A percentile compares a stretch with the other conserved stretches of the same genome.
Conservation (phyloP, 92 coral and sea anemone species). For the Heliopora coerulea region DNA sequence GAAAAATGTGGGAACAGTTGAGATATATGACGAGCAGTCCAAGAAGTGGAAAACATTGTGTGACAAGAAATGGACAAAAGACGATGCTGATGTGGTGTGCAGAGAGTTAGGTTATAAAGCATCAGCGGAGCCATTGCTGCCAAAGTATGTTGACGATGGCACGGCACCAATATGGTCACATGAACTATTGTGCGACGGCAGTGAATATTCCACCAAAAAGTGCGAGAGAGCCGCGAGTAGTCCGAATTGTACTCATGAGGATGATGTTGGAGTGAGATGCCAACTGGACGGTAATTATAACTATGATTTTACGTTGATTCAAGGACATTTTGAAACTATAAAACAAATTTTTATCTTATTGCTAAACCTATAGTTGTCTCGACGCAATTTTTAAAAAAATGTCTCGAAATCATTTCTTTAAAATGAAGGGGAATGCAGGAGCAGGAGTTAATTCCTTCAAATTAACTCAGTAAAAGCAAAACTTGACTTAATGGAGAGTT, state of each 20-base stretch:
- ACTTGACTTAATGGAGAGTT: too few relatives aligned
- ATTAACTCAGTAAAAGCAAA: too few relatives aligned
- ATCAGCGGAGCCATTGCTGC: background rate
- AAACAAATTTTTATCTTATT: too few relatives aligned
- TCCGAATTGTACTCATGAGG: background rate
- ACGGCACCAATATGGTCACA: too few relatives aligned
- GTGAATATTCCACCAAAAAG: background rate
- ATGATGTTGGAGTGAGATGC: conserved; percentile 18
- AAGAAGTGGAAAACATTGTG: background rate
- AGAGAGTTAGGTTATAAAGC: background rate
- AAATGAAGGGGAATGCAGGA: too few relatives aligned
- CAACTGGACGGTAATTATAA: background rate
- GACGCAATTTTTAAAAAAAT: too few relatives aligned
- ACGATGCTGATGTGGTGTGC: conserved; percentile 16
- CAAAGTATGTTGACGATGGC: background rate
- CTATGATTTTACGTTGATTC: background rate
- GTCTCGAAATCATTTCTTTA: too few relatives aligned
- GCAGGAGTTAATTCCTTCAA: too few relatives aligned
- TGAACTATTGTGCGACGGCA: background rate
- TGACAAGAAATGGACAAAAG: background rate
- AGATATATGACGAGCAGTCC: background rate
- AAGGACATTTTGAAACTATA: too few relatives aligned
- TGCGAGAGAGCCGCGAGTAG: background rate
- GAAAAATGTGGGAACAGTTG: background rate
- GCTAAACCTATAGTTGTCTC: too few relatives aligned